Conservation (phyloP, 2,113 vertebrate genomes). For the Morone chrysops region DNA sequence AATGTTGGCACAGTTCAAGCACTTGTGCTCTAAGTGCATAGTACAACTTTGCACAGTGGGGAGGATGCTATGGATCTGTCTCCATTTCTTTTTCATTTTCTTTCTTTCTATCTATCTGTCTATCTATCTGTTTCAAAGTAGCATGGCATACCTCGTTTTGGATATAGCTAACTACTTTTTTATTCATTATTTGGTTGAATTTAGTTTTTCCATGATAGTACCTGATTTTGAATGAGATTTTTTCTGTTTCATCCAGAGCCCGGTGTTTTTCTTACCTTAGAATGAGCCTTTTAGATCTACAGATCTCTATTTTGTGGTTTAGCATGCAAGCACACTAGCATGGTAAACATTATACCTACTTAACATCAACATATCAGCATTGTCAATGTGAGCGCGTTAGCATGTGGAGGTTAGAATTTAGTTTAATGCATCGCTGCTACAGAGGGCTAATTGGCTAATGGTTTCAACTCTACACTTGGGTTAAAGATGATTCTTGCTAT, state of each 20-base stretch:
- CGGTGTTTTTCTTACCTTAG: too few species aligned
- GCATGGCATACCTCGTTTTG: neutral
- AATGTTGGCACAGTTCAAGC: constrained; percentile 17
- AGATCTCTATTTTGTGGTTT: neutral
- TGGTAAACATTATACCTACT: neutral
- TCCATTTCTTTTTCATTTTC: constrained; percentile 10
- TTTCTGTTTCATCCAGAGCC: neutral
- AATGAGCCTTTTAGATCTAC: too few species aligned
- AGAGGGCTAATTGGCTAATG: neutral
- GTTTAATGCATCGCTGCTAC: neutral
- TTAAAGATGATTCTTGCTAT: neutral
- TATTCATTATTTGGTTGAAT: neutral
- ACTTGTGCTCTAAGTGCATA: neutral
- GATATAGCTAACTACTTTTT: neutral
- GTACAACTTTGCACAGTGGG: neutral
- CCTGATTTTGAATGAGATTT: too few species aligned
- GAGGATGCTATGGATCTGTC: neutral
- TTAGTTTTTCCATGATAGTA: too few species aligned
- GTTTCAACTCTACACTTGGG: neutral
- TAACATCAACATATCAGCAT: neutral
- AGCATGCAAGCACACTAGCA: neutral
- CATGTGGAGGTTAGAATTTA: neutral
- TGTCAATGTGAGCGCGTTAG: neutral
- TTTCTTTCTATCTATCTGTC: too few species aligned
- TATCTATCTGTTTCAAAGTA: neutral